Evolutionary conservation across 1,140 invertebrate genomes (phyloP), one percentile per base, ranked within the genome.

Genomic region (Trachymyrmex cornetzi): DNA sequence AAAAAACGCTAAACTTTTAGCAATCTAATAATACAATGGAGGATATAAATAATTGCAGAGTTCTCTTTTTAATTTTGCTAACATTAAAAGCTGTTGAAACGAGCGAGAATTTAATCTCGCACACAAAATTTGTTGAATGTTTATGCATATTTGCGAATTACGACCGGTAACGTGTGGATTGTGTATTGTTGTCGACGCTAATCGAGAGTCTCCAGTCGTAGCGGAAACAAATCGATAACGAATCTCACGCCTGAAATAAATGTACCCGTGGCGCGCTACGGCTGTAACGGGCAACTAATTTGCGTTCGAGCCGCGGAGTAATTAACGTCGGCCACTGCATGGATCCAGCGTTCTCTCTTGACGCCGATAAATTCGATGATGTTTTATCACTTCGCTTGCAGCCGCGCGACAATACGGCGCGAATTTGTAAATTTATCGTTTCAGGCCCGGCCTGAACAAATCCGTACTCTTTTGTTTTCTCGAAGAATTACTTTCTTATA

Each of bases 271-370:
- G 71, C 44, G 69, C 79, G 69, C 79, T 57, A 69, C 50, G 44
- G 50, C 48, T 69, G 77, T 57, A 81, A 81, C 63, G 44, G 64
- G 77, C 30, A 81, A 81, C 77, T 81, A 81, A 81, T 81, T 81
- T 81, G 64, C 66, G 77, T 55, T 38, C 77, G 64, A 71, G 77
- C 77, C 77, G 77, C 77, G 77, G 50, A 81, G 77, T 77, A 84
- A 87, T 84, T 87, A 85, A 88, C 61, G 87, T 72, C 63, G 63
- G 57, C 27, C 59, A 61, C 74, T 22, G n/a, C n/a, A n/a, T n/a
- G 74, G 80, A 24, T 27, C 48, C 55, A 14, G 75, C 50, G 53
- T 44, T 67, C 61, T 53, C 77, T 67, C 61, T 30, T 55, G 48
- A 71, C 64, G 64, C 77, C 77, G 30, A 81, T 69, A 71, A 71